Evolutionary conservation across 2,888 invertebrate genomes (phyloP), one percentile per base, ranked within the genome.

Genomic region (Dolomedes plantarius): DNA sequence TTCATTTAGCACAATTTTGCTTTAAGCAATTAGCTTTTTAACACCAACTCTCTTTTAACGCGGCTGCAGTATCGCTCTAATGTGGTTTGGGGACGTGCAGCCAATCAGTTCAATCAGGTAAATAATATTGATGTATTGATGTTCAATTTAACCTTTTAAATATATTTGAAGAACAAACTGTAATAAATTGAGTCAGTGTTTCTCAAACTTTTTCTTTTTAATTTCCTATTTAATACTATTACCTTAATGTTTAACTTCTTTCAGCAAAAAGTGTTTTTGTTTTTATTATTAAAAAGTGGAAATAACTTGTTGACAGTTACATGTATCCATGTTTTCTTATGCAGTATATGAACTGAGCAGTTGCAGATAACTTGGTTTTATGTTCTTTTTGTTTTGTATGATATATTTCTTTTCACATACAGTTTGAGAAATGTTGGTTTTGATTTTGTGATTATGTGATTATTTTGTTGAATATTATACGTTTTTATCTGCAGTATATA

Each of bases 101-200:
- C 56, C 56, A 23, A 23, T 36, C 56, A 56, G 56, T 56, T 56
- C 56, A 56, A 56, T 23, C 56, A 56, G 56, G 56, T 56, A 56
- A 56, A 56, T 56, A 56, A 56, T 56, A 56, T 56, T 56, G 56
- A 56, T 56, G 56, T 56, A n/a, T n/a, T n/a, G n/a, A n/a, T n/a
- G n/a, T n/a, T n/a, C n/a, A n/a, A n/a, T n/a, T n/a, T n/a, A n/a
- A n/a, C n/a, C n/a, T n/a, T n/a, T n/a, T n/a, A n/a, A n/a, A n/a
- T 46, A 13, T 16, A 46, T 46, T 46, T 46, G 6, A 16, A 9
- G 16, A 46, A 13, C 16, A 9, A 46, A 46, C 16, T 46, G 16
- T 46, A 5, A 46, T 46, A 2, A 13, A 13, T 46, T 46, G 2
- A 46, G 16, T 46, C 41, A 46, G 41, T 46, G 16, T 46, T 46